These are phyloP conservation scores for Prochilodus magdalenae DNA, from an alignment of 2,113 vertebrate genomes.

Conservation along the genomic window DNA sequence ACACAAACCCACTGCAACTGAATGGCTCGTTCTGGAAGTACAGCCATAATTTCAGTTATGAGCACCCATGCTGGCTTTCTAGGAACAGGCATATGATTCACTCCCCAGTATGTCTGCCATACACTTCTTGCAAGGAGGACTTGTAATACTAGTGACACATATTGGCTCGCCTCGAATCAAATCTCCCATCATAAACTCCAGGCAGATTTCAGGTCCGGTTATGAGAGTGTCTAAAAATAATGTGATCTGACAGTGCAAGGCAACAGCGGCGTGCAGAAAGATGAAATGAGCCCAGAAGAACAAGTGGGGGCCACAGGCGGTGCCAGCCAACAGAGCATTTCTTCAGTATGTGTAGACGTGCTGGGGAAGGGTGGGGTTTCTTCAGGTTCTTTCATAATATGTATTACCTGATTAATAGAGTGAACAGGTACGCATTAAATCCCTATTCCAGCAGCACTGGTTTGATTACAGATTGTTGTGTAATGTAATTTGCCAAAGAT, in stretches of 20 bases:
- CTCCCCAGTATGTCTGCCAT: conserved; percentile 2
- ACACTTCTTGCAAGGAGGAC: not conserved
- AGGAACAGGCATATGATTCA: not conserved
- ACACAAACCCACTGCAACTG: not conserved
- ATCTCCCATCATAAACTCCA: not conserved
- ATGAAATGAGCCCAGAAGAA: conserved; percentile 8
- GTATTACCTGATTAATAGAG: too few species aligned
- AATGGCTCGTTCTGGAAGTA: not conserved
- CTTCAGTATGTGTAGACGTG: not conserved
- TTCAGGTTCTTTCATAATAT: not conserved
- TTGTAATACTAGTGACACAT: not conserved
- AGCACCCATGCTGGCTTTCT: not conserved
- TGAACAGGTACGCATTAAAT: too few species aligned
- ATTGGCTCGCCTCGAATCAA: not conserved
- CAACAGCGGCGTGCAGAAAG: not conserved
- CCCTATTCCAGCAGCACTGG: too few species aligned
- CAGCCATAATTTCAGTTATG: not conserved
- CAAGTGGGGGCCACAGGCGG: not conserved
- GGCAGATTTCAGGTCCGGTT: not conserved
- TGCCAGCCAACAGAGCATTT: not conserved
- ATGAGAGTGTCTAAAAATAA: not conserved
- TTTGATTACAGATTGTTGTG: too few species aligned
- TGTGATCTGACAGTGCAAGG: not conserved
- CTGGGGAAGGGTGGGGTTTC: not conserved
- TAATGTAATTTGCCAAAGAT: too few species aligned